Conservation (phyloP, 2,888 invertebrate genomes). For the Geotrupes spiniger region DNA sequence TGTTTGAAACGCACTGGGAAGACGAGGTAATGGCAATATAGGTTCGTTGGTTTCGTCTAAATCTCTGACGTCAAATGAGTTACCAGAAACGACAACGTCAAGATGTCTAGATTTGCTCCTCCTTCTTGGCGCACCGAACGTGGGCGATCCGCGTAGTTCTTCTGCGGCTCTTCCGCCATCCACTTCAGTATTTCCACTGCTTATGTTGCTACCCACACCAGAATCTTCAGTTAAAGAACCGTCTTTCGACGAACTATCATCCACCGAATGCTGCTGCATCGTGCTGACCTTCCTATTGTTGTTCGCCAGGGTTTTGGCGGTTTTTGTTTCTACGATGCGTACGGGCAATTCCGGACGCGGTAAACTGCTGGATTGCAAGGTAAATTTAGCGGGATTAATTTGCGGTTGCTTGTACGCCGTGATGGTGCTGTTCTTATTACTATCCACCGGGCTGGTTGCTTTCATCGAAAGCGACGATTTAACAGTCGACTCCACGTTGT, state of each 20-base stretch:
- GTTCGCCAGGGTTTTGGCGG: conserved; percentile 70
- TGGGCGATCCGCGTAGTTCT: conserved; percentile 45
- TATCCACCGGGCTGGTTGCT: conserved; percentile 23
- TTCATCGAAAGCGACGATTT: conserved; percentile 24
- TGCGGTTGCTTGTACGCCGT: conserved; percentile 31
- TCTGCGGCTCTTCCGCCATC: conserved; percentile 41
- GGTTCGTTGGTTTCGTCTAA: conserved; percentile 60
- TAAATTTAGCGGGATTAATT: conserved; percentile 57
- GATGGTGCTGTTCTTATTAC: conserved; percentile 27
- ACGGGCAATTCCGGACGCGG: conserved; percentile 72
- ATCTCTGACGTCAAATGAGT: conserved; percentile 74
- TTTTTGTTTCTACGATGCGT: conserved; percentile 63
- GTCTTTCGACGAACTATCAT: conserved; percentile 50
- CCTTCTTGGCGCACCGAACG: conserved; percentile 27
- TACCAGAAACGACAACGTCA: conserved; percentile 71
- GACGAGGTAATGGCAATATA: conserved; percentile 62
- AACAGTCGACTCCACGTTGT: conserved; percentile 23
- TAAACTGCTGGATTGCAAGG: conserved; percentile 68
- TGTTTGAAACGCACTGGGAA: conserved; percentile 53
- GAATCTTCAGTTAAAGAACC: conserved; percentile 67
- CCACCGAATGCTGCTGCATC: conserved; percentile 26
- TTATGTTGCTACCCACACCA: conserved; percentile 53
- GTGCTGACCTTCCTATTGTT: conserved; percentile 59
- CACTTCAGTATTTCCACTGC: conserved; percentile 23
- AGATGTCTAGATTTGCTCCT: conserved; percentile 61